A percentile compares a stretch with the other conserved stretches of the same genome.
Conservation (phyloP, 92 coral and sea anemone genomes). For the Montipora capitata region DNA sequence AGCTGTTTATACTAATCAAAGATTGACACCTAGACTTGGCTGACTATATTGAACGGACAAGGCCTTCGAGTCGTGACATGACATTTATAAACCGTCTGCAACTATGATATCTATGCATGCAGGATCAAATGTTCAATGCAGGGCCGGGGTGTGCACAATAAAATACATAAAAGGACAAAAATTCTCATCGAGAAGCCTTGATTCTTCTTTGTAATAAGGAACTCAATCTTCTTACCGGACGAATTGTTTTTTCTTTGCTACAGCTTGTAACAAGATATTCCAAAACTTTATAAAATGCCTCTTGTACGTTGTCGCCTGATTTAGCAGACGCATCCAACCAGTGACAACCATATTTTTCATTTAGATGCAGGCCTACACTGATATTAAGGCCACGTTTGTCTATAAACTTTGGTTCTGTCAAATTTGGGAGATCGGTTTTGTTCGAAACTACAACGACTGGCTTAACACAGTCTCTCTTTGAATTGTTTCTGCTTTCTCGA, state of each 20-base stretch:
- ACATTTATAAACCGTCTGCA: too few species aligned
- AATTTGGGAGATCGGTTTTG: constrained; percentile 61
- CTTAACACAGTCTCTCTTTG: constrained; percentile 35
- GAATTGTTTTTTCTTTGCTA: not conserved
- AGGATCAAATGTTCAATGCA: not conserved
- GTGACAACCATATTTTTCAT: constrained; percentile 67
- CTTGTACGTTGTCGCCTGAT: constrained; percentile 61
- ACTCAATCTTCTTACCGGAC: constrained; percentile 2
- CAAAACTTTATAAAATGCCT: constrained; percentile 65
- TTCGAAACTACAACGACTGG: constrained; percentile 94
- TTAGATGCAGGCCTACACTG: constrained; percentile 57
- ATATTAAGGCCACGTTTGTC: constrained; percentile 66
- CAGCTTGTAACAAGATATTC: not conserved
- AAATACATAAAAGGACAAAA: not conserved
- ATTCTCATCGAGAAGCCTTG: constrained; percentile 16
- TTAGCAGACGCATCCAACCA: constrained; percentile 82
- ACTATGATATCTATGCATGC: not conserved
- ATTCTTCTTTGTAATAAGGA: constrained; percentile 7
- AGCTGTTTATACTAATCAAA: not conserved
- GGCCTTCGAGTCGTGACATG: too few species aligned
- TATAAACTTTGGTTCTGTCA: constrained; percentile 30
- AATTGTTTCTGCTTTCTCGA: constrained; percentile 41
- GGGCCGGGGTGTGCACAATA: not conserved
- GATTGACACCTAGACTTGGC: not conserved
- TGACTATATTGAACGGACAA: too few species aligned